A percentile compares a stretch with the other conserved stretches of the same genome.
Conservation (phyloP, 1,140 invertebrate genomes). For the Aphaenogaster floridana region DNA sequence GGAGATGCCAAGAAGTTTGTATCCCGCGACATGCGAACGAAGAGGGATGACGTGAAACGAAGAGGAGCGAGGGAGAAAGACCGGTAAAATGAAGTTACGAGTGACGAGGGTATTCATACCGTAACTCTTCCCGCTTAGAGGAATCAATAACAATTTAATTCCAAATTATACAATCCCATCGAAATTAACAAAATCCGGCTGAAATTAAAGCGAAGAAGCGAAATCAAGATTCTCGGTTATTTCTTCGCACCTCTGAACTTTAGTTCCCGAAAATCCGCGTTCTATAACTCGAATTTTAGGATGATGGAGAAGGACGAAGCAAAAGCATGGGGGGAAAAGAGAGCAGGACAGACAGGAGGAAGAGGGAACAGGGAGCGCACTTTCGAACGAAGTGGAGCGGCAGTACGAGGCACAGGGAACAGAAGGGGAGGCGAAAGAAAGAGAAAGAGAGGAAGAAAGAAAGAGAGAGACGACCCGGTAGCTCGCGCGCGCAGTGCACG, state of each 20-base stretch:
- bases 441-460: background rate
- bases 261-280: conserved; percentile 20
- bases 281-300: background rate
- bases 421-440: background rate
- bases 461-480: conserved; percentile 24
- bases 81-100: background rate
- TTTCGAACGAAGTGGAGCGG: conserved; percentile 16
- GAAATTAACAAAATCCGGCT: background rate
- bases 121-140: background rate
- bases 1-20: conserved; percentile 63
- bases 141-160: background rate
- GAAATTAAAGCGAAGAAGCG: no score
- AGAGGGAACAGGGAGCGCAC: background rate
- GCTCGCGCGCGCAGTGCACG: conserved; percentile 38
- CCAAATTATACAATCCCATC: background rate
- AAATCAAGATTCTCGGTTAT: background rate
- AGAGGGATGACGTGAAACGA: background rate
- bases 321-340: background rate
- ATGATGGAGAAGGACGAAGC: background rate
- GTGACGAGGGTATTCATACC: background rate
- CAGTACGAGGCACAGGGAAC: conserved; percentile 3
- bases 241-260: background rate
- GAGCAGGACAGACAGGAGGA: background rate
- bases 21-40: conserved; percentile 35
- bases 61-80: background rate